Conservation (phyloP, 2,113 vertebrate genomes). For the Rhinopomastus cyanomelas region DNA sequence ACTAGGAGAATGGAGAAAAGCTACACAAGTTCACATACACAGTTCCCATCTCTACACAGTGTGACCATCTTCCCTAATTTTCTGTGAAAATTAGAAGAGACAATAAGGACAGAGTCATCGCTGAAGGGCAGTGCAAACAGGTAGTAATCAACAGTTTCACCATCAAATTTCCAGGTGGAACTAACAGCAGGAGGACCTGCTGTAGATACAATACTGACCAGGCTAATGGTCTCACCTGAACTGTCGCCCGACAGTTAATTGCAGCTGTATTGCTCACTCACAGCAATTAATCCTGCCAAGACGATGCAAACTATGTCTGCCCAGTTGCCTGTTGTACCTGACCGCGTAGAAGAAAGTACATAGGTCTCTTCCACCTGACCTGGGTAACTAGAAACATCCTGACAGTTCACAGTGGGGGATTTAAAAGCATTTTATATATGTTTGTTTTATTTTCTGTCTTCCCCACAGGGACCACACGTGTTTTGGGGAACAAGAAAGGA, state of each 20-base stretch:
- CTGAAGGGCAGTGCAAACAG: not conserved
- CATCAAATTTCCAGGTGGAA: not conserved
- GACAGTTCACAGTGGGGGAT: not conserved
- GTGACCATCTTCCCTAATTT: not conserved
- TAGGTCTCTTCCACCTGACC: constrained; percentile 16
- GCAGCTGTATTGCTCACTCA: not conserved
- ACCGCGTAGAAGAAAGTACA: not conserved
- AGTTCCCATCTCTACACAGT: not conserved
- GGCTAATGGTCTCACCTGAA: not conserved
- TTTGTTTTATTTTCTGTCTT: not conserved
- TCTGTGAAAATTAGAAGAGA: not conserved
- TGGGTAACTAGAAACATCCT: not conserved
- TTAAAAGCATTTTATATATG: not conserved
- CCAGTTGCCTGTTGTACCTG: not conserved
- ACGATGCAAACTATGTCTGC: not conserved
- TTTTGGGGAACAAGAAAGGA: constrained; percentile 93
- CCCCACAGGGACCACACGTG: constrained; percentile 77
- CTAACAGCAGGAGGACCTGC: not conserved
- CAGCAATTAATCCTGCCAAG: not conserved
- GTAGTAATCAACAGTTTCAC: not conserved
- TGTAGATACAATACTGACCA: not conserved
- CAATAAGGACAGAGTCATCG: not conserved
- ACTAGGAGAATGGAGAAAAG: not conserved
- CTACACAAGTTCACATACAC: not conserved
- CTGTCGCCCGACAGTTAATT: not conserved